These are phyloP conservation scores for Pterocles orientalis DNA, from an alignment of 2,113 vertebrate species.

Conservation along the genomic window DNA sequence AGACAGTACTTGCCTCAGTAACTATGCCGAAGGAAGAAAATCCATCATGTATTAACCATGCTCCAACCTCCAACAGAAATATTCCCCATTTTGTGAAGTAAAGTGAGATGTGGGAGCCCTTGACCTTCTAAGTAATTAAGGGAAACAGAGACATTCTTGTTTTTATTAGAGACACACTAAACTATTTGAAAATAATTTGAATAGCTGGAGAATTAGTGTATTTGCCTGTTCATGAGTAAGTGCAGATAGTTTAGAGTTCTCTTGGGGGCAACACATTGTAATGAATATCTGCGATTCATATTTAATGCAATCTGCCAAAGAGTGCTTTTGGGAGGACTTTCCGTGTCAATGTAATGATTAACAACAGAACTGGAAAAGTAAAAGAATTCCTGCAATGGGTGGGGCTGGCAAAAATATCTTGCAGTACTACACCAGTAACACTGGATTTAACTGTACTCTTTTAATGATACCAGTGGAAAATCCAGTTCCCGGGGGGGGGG, in stretches of 20 bases:
- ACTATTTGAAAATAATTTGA: conserved; percentile 71
- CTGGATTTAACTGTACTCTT: conserved; percentile 28
- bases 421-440: conserved; percentile 30
- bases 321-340: conserved; percentile 69
- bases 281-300: conserved; percentile 71
- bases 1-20: not conserved
- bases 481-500: not conserved
- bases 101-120: conserved; percentile 59
- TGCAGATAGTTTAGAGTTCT: conserved; percentile 63
- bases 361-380: conserved; percentile 66
- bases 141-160: conserved; percentile 67
- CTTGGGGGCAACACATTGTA: conserved; percentile 65
- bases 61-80: conserved; percentile 25
- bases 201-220: conserved; percentile 63
- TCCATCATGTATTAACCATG: conserved; percentile 50
- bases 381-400: conserved; percentile 64
- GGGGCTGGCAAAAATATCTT: conserved; percentile 58
- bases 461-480: conserved; percentile 26
- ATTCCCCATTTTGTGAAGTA: conserved; percentile 27
- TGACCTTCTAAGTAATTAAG: conserved; percentile 70
- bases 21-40: conserved; percentile 4
- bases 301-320: conserved; percentile 71
- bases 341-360: conserved; percentile 69
- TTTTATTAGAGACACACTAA: conserved; percentile 67
- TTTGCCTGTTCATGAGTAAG: conserved; percentile 64